Percentiles rank a stretch among this genome's conserved stretches.
Evolutionary conservation across 2,113 vertebrate species (phyloP).

Genomic region (Gobius niger): DNA sequence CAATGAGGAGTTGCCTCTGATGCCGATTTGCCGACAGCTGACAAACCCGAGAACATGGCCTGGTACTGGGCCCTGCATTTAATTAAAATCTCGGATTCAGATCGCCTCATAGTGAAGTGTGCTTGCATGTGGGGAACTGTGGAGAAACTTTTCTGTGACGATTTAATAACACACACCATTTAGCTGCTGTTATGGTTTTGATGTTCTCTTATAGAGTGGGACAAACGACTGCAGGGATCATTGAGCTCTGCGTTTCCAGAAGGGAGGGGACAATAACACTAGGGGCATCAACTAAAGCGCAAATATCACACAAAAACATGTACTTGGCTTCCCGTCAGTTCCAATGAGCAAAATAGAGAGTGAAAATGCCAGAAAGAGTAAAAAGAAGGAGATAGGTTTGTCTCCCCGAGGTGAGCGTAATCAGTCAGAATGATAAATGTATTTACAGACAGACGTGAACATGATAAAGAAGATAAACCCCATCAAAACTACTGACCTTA

Average conservation of each 20-base stretch:
- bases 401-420: too few species aligned
- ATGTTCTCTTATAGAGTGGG: not conserved
- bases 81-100: constrained; percentile 2
- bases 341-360: too few species aligned
- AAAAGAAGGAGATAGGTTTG: too few species aligned
- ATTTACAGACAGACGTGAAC: too few species aligned
- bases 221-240: constrained; percentile 3
- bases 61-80: not conserved
- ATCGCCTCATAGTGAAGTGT: not conserved
- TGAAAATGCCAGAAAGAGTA: too few species aligned
- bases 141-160: not conserved
- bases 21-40: constrained; percentile 6
- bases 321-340: too few species aligned
- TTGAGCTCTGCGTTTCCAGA: not conserved
- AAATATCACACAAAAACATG: not conserved
- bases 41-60: constrained; percentile 21
- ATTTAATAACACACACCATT: constrained; percentile 13
- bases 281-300: not conserved
- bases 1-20: constrained; percentile 11
- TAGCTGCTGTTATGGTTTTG: not conserved
- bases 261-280: not conserved
- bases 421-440: too few species aligned
- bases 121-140: not conserved
- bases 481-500: too few species aligned
- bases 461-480: too few species aligned